phyloP scores from a whole-genome alignment of 2,797 vertebrate species.

The Percopsis omiscomaycus region DNA sequence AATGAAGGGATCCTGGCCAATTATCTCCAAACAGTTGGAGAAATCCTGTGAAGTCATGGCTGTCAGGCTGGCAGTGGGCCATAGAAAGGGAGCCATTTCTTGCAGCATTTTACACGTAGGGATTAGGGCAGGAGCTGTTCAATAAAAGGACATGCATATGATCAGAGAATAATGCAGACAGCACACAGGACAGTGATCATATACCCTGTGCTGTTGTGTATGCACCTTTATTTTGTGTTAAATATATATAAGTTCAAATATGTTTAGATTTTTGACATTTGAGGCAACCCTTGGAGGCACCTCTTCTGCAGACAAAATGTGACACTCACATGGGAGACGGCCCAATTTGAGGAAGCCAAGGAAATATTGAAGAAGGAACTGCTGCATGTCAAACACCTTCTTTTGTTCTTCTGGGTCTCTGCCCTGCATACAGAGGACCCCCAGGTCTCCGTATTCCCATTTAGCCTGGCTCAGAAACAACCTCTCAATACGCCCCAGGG shows the following conservation, averaged over 20 bases:
- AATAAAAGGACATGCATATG: constrained; percentile 21
- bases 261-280: too few relatives aligned
- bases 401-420: constrained; percentile 38
- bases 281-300: too few relatives aligned
- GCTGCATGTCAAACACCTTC: constrained; percentile 64
- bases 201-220: too few relatives aligned
- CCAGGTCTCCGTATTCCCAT: constrained; percentile 72
- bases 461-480: constrained; percentile 73
- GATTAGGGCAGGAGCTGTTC: constrained; percentile 50
- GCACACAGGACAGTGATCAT: neutral
- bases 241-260: too few relatives aligned
- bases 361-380: constrained; percentile 79
- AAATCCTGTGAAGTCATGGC: constrained; percentile 72
- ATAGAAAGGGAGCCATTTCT: constrained; percentile 67
- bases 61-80: constrained; percentile 68
- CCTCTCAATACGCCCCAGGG: constrained; percentile 72
- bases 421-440: constrained; percentile 60
- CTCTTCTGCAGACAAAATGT: constrained; percentile 7
- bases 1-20: constrained; percentile 73
- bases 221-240: too few relatives aligned
- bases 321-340: constrained; percentile 59
- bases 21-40: constrained; percentile 78
- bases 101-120: constrained; percentile 78
- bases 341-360: constrained; percentile 70
- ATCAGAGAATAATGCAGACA: constrained; percentile 14